Evolutionary conservation across 2,888 invertebrate genomes (phyloP), one percentile per base, ranked within the genome.

Genomic region (Schrankia costaestrigalis): DNA sequence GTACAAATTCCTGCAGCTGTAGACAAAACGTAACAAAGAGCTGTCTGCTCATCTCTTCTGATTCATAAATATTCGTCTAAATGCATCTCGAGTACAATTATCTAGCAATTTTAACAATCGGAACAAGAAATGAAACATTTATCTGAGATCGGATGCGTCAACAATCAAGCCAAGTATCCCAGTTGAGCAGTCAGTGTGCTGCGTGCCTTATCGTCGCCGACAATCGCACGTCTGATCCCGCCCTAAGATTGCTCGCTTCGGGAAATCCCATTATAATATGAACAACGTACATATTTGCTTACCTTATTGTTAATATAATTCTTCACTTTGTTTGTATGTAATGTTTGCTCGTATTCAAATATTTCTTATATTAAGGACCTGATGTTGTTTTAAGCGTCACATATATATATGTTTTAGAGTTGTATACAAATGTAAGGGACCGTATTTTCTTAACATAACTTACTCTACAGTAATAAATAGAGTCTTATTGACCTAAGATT

Each of bases 151-250:
- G 44, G 36, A 42, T 40, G 46, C 56, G 53, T 44, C 46, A 35
- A 27, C 48, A 39, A 26, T 21, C 21, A n/a, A 21, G 5, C 9
- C 4, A n/a, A 21, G 21, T 21, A 21, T 6, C 3, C 23, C 12
- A 23, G 11, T 5, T 11, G 3, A 23, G 11, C n/a, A n/a, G n/a
- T n/a, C n/a, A n/a, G 11, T 3, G 41, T 46, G 46, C 33, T 46
- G 51, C 70, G 59, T 63, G 70, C 55, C 47, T 50, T 69, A 69
- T 67, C 70, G 38, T 30, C 47, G 28, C 19, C 46, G 43, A 22
- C 42, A 48, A 63, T 64, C 65, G 50, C 50, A 31, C 29, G 44
- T 49, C 52, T 38, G 56, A 57, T 57, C 38, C 32, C 42, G 33
- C 35, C 43, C 40, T 49, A 41, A 48, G 56, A 56, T 56, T 55